These are phyloP conservation scores for Yponomeuta sedellus DNA, from an alignment of 2,888 invertebrate species.

Conservation along the genomic window DNA sequence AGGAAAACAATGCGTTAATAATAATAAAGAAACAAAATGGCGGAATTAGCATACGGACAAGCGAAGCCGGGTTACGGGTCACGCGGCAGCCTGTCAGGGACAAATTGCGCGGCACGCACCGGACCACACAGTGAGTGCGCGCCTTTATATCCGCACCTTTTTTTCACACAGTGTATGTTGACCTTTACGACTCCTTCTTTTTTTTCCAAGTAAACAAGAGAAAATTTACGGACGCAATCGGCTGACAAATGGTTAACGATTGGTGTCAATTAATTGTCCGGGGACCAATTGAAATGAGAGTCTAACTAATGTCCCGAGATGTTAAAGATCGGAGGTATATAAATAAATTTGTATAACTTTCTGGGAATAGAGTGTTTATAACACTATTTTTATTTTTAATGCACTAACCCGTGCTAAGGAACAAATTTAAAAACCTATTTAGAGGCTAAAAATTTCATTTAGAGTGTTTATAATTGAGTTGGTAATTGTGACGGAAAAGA, in stretches of 20 bases:
- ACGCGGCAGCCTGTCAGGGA: conserved; percentile 35
- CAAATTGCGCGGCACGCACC: conserved; percentile 55
- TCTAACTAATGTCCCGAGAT: conserved; percentile 30
- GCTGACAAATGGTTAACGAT: conserved; percentile 14
- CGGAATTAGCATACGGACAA: conserved; percentile 52
- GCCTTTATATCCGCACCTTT: conserved; percentile 15
- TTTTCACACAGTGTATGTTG: not conserved
- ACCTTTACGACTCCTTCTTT: not conserved
- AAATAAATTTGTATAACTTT: not conserved
- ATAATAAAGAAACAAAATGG: conserved; percentile 15
- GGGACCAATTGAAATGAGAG: conserved; percentile 49
- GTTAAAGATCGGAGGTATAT: not conserved
- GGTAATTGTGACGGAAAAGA: no score
- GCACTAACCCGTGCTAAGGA: no score
- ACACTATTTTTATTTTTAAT: no score
- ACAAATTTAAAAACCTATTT: no score
- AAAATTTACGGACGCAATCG: conserved; percentile 15
- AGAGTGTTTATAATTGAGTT: no score
- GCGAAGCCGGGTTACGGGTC: conserved; percentile 42
- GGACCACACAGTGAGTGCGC: conserved; percentile 21
- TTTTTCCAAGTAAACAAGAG: not conserved
- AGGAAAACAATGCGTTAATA: not conserved
- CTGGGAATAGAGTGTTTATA: no score
- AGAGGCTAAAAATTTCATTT: no score
- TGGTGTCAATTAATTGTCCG: conserved; percentile 20